phyloP scores from a whole-genome alignment of 2,113 vertebrate genomes.

The Nothocercus nigrocapillus region DNA sequence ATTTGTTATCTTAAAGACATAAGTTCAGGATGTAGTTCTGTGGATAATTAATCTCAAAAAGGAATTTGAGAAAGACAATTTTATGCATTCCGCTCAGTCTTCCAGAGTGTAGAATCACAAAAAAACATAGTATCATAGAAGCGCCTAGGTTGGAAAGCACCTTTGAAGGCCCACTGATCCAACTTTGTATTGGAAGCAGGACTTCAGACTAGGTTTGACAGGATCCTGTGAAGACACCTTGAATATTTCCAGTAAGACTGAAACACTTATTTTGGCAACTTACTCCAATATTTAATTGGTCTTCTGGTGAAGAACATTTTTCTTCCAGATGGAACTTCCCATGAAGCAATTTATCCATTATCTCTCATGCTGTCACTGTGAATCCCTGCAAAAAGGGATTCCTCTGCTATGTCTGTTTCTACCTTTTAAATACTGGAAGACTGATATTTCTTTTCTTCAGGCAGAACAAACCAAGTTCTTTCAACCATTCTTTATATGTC shows the following conservation, averaged over 20 bases:
- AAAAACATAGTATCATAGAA: neutral
- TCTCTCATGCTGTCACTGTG: neutral
- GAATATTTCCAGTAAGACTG: neutral
- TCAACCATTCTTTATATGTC: neutral
- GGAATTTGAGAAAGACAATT: neutral
- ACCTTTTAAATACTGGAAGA: neutral
- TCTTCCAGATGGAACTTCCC: neutral
- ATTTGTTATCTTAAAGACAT: neutral
- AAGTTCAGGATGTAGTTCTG: neutral
- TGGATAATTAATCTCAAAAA: neutral
- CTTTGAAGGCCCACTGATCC: neutral
- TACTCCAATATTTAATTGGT: neutral
- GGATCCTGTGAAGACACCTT: neutral
- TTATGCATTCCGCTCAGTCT: neutral
- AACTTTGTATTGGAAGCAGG: neutral
- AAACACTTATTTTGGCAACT: neutral
- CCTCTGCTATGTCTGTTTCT: neutral
- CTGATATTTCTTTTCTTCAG: neutral
- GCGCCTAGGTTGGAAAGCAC: neutral
- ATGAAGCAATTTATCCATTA: neutral
- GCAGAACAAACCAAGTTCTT: neutral
- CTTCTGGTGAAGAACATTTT: neutral
- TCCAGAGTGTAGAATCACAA: neutral
- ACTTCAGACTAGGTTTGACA: neutral
- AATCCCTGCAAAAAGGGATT: neutral